Evolutionary conservation across 2,888 invertebrate genomes (phyloP).

Genomic region (Empis stercorea): DNA sequence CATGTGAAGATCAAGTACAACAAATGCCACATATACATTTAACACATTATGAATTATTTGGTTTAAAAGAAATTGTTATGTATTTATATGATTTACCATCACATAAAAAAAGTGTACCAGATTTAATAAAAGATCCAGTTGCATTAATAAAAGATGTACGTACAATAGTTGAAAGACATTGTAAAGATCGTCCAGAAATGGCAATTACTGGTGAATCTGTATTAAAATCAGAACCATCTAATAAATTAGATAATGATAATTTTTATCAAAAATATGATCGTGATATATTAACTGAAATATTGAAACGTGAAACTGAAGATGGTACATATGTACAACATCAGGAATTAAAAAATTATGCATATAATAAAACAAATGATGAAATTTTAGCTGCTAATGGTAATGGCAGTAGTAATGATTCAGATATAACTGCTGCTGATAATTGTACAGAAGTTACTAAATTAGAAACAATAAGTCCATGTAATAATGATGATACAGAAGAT

Average conservation of each 20-base stretch:
- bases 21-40: slow-evolving; percentile 52
- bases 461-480: background rate
- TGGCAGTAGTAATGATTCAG: slow-evolving; percentile 10
- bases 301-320: slow-evolving; percentile 27
- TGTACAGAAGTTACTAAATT: background rate
- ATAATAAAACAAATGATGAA: background rate
- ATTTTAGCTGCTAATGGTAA: background rate
- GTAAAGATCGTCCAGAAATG: slow-evolving; percentile 69
- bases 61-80: slow-evolving; percentile 78
- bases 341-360: background rate
- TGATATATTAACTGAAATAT: slow-evolving; percentile 28
- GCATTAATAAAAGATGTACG: slow-evolving; percentile 81
- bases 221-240: slow-evolving; percentile 36
- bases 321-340: background rate
- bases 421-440: slow-evolving; percentile 3
- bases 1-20: slow-evolving; percentile 22
- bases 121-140: slow-evolving; percentile 77
- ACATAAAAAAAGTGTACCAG: slow-evolving; percentile 84
- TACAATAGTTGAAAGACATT: slow-evolving; percentile 75
- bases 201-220: slow-evolving; percentile 77
- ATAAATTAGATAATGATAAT: background rate
- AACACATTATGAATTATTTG: slow-evolving; percentile 67
- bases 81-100: slow-evolving; percentile 81
- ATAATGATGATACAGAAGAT: slow-evolving; percentile 8
- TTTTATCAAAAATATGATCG: slow-evolving; percentile 27